phyloP scores from a whole-genome alignment of 2,113 vertebrate species.

The human (Homo sapiens) region GRCh38 chr2:139554501-139555000 shows the following conservation, averaged over 20 bases:
- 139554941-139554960: neutral
- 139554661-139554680: neutral
- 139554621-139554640: neutral
- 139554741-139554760: neutral
- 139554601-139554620: too few species aligned
- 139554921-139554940: neutral
- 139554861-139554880: neutral
- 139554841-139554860: neutral
- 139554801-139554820: neutral
- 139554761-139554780: neutral
- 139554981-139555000: too few species aligned
- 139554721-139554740: neutral
- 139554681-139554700: neutral
- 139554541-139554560: neutral
- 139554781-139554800: neutral
- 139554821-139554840: neutral
- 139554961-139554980: too few species aligned
- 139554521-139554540: neutral
- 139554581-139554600: neutral
- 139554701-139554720: neutral
- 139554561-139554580: neutral
- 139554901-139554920: neutral
- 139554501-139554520: neutral
- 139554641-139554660: neutral
- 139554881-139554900: neutral